Percentiles rank a stretch among this genome's conserved stretches.
phyloP scores from a whole-genome alignment of 1,140 invertebrate genomes.

The Zophobas morio region DNA sequence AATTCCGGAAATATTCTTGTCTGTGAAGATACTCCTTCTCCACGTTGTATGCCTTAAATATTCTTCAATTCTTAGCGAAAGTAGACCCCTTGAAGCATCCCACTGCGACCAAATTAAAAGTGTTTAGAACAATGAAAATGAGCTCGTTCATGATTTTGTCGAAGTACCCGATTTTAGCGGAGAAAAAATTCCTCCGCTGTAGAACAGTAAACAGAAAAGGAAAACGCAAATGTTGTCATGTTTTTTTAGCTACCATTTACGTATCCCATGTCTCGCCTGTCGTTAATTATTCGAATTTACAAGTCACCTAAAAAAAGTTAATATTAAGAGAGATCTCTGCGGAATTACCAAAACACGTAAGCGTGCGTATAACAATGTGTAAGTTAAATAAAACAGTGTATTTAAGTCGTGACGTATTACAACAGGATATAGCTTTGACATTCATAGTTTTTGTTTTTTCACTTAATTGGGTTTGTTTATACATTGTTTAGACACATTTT shows the following conservation, averaged over 20 bases:
- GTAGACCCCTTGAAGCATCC: constrained; percentile 36
- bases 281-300: too few relatives aligned
- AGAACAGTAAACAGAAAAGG: constrained; percentile 4
- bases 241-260: background rate
- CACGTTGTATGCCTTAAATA: constrained; percentile 41
- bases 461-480: too few relatives aligned
- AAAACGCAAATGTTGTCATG: background rate
- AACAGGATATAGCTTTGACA: too few relatives aligned
- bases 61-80: constrained; percentile 37
- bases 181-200: constrained; percentile 2
- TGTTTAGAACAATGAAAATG: constrained; percentile 22
- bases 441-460: too few relatives aligned
- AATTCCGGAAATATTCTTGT: constrained; percentile 12
- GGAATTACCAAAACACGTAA: too few relatives aligned
- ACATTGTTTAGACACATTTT: too few relatives aligned
- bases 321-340: too few relatives aligned
- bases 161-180: constrained; percentile 9
- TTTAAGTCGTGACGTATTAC: too few relatives aligned
- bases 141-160: constrained; percentile 17
- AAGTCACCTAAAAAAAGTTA: too few relatives aligned
- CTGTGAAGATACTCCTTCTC: constrained; percentile 46
- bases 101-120: constrained; percentile 15
- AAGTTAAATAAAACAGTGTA: too few relatives aligned
- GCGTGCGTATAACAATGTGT: too few relatives aligned
- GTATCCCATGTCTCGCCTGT: too few relatives aligned